phyloP scores from a whole-genome alignment of 2,113 vertebrate species.

The Microcebus griseorufus region DNA sequence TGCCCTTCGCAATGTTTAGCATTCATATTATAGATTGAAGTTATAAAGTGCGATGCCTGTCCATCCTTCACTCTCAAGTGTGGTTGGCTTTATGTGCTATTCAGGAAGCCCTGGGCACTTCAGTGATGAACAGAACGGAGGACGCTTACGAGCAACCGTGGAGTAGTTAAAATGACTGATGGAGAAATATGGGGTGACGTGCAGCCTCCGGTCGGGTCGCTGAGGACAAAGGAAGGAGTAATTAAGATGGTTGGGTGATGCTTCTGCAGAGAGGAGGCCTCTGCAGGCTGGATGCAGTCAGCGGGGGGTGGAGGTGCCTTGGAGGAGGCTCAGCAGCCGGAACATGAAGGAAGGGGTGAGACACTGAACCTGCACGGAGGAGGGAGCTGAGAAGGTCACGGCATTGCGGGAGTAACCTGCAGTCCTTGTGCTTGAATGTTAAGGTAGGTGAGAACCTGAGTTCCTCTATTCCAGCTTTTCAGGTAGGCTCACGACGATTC shows the following conservation, averaged over 20 bases:
- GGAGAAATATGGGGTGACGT: conserved; percentile 36
- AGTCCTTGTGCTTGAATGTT: neutral
- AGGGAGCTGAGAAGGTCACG: neutral
- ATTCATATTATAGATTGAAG: conserved; percentile 32
- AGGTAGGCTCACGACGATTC: neutral
- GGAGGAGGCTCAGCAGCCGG: neutral
- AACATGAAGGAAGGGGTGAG: conserved; percentile 18
- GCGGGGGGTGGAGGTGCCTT: neutral
- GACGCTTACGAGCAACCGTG: conserved; percentile 14
- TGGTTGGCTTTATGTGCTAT: conserved; percentile 32
- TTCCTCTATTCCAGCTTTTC: neutral
- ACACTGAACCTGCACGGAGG: fast-evolving
- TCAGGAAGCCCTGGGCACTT: conserved; percentile 28
- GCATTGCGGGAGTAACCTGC: neutral
- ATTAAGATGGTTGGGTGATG: conserved; percentile 41
- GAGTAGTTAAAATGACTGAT: conserved; percentile 68
- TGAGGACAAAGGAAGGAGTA: conserved; percentile 14
- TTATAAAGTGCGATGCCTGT: neutral
- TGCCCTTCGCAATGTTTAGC: conserved; percentile 29
- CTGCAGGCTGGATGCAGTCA: neutral
- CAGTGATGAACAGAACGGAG: conserved; percentile 10
- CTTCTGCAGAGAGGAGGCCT: neutral
- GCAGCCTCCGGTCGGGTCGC: conserved; percentile 34
- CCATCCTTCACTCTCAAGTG: neutral
- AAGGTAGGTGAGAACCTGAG: neutral